These are phyloP conservation scores for Phainopepla nitens DNA, from an alignment of 2,113 vertebrate species.

Conservation along the genomic window DNA sequence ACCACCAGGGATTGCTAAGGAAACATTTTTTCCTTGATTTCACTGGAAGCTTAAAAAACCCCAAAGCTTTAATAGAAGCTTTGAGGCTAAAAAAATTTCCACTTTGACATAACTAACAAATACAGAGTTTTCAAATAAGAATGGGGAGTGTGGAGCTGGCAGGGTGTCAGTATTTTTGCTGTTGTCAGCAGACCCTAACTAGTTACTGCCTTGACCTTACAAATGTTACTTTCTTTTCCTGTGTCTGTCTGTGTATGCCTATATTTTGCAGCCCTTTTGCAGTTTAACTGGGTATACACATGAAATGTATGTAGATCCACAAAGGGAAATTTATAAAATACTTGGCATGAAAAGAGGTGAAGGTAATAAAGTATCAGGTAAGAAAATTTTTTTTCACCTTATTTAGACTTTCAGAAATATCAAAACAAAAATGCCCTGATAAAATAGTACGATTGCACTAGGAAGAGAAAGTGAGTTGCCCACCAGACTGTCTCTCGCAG, in stretches of 20 bases:
- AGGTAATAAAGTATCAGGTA: constrained; percentile 77
- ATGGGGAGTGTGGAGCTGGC: not conserved
- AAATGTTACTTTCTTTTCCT: not conserved
- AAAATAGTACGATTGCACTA: not conserved
- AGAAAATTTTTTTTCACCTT: not conserved
- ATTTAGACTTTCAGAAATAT: not conserved
- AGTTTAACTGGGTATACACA: constrained; percentile 83
- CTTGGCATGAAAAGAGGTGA: constrained; percentile 91
- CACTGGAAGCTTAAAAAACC: not conserved
- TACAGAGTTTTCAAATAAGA: not conserved
- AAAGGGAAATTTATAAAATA: constrained; percentile 83
- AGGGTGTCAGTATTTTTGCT: not conserved
- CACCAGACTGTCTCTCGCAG: not conserved
- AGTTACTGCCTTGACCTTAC: not conserved
- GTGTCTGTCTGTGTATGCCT: not conserved
- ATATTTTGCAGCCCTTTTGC: constrained; percentile 83
- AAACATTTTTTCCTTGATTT: not conserved
- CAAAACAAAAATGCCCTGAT: not conserved
- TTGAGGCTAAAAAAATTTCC: not conserved
- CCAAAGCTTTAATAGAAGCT: not conserved
- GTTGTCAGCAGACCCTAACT: not conserved
- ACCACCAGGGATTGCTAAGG: not conserved
- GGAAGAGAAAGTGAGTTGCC: not conserved
- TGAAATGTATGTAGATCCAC: constrained; percentile 92
- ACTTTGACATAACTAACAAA: not conserved